These are phyloP conservation scores for Sternotherus odoratus DNA, from an alignment of 2,797 vertebrate species.

Conservation along the genomic window DNA sequence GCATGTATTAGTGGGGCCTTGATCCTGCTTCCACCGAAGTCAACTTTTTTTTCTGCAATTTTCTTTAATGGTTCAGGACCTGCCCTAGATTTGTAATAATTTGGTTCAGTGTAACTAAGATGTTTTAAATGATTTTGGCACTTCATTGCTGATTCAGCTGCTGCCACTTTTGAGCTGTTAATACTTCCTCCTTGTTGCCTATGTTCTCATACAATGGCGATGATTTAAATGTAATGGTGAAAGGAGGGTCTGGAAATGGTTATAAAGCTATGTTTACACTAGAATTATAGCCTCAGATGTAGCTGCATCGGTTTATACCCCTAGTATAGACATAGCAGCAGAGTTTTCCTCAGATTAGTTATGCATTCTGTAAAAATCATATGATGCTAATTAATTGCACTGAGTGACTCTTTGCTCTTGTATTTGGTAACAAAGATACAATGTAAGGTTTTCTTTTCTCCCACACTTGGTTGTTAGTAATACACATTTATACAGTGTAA, in stretches of 20 bases:
- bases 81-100: neutral
- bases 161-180: neutral
- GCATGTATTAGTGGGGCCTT: neutral
- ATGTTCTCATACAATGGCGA: neutral
- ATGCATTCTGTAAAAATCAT: no score
- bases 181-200: neutral
- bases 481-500: no score
- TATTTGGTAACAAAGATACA: no score
- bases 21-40: neutral
- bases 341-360: no score
- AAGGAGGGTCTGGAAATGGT: neutral
- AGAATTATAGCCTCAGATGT: neutral
- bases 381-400: no score
- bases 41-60: neutral
- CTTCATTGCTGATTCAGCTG: neutral
- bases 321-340: no score
- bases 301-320: neutral
- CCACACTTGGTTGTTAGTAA: no score
- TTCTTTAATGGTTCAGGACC: neutral
- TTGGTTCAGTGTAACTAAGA: neutral
- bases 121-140: neutral
- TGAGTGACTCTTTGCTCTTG: no score
- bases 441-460: no score
- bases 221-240: neutral
- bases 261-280: neutral